Conservation (phyloP, 2,113 vertebrate species). For the Hypanus sabinus region DNA sequence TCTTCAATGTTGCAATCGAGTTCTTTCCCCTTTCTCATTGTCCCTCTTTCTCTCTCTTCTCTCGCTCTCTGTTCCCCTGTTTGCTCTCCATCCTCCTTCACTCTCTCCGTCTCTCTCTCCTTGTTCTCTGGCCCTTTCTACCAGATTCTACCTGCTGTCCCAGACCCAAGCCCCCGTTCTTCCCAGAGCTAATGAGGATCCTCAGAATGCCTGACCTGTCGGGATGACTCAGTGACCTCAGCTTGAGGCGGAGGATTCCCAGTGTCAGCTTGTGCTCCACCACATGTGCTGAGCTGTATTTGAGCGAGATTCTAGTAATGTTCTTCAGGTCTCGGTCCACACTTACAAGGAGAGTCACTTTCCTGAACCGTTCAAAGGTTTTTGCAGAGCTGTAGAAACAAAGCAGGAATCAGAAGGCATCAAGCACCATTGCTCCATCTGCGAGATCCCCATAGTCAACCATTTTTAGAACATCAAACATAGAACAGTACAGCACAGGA, state of each 20-base stretch:
- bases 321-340: conserved; percentile 73
- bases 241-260: conserved; percentile 67
- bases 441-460: too few relatives aligned
- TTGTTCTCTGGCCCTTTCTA: not conserved
- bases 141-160: not conserved
- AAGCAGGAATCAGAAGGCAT: not conserved
- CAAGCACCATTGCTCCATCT: too few relatives aligned
- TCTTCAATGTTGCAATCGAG: too few relatives aligned
- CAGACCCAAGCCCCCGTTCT: too few relatives aligned
- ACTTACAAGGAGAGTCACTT: conserved; percentile 71
- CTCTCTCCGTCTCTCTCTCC: not conserved
- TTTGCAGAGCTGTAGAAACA: conserved; percentile 61
- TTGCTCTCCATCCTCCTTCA: not conserved
- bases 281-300: conserved; percentile 69
- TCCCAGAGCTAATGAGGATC: too few relatives aligned
- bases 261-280: conserved; percentile 79
- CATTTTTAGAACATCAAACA: too few relatives aligned
- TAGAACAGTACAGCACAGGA: too few relatives aligned
- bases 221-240: conserved; percentile 63
- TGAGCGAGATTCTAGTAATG: conserved; percentile 69
- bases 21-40: too few relatives aligned
- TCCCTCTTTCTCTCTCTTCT: too few relatives aligned
- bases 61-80: too few relatives aligned
- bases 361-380: conserved; percentile 73
- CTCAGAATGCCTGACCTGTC: conserved; percentile 61